phyloP scores from a whole-genome alignment of 2,797 vertebrate species.

The Sebastes trivittatus region DNA sequence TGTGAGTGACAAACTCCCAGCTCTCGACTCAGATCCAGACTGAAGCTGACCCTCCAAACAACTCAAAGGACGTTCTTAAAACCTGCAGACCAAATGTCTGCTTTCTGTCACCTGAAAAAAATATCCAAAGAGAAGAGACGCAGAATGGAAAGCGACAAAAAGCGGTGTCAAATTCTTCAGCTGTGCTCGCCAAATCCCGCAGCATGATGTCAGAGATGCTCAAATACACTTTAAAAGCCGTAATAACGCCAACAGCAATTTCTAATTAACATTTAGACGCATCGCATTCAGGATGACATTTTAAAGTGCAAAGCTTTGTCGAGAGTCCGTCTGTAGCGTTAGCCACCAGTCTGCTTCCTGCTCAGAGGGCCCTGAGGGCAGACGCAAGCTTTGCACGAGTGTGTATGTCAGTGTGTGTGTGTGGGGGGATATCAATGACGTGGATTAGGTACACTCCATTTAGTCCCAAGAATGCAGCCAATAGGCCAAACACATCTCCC shows the following conservation, averaged over 20 bases:
- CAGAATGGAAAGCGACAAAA: not conserved
- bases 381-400: slow-evolving; percentile 6
- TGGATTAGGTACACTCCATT: slow-evolving; percentile 74
- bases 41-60: slow-evolving; percentile 3
- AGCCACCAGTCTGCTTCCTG: slow-evolving; percentile 32
- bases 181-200: not conserved
- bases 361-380: slow-evolving; percentile 31
- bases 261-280: slow-evolving; percentile 24
- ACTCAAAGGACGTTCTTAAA: slow-evolving; percentile 20
- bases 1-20: not conserved
- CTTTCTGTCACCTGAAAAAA: slow-evolving; percentile 17
- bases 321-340: not conserved
- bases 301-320: slow-evolving; percentile 3
- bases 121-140: not conserved
- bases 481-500: slow-evolving; percentile 48
- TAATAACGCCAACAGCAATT: slow-evolving; percentile 9
- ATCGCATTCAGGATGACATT: slow-evolving; percentile 40
- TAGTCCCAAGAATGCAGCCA: slow-evolving; percentile 71
- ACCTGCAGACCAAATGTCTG: slow-evolving; percentile 25
- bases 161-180: slow-evolving; percentile 19
- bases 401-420: slow-evolving; percentile 3
- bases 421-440: slow-evolving; percentile 58
- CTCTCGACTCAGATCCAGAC: not conserved
- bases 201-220: slow-evolving; percentile 33
- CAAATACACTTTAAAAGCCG: slow-evolving; percentile 7